Base-by-base conservation (phyloP, 2,113 vertebrate species). In the Psephotus haematonotus region DNA sequence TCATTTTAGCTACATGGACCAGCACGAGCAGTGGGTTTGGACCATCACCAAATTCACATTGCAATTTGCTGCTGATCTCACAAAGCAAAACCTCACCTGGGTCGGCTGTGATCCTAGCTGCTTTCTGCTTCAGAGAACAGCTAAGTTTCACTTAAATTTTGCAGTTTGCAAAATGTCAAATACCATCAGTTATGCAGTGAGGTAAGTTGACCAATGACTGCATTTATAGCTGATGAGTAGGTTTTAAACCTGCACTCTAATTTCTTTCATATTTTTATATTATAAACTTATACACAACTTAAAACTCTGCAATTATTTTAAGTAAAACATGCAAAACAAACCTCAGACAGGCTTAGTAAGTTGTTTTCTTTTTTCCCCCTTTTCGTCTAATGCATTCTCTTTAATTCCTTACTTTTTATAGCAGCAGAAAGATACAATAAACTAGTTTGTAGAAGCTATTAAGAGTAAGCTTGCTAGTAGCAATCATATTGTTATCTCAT, bases 401-500 rank as follows among this genome's bases (percentile, higher is more conserved):
- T 94, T 88, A 95, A 90, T 92, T 93, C 77, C 64, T 75, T 47
- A 60, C 33, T 75, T 88, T 89, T 94, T 96, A 95, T 41, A 60
- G 90, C 69, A 93, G 88, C 80, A 84, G 43, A 95, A 81, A 86
- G 65, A 87, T 78, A 82, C 59, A 84, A 88, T 82, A 96, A 96
- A 92, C n/a, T 12, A 83, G 85, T 92, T 86, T 78, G 85, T 68
- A 86, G 88, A 92, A 92, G 25, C 76, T 72, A 92, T 97, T 93
- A 89, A 52, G 24, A 50, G 17, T 39, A 92, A 70, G 47, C 86
- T 76, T 62, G 62, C 72, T 82, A 64, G 94, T 60, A 88, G 80
- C 80, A 90, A 94, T 86, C 76, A 57, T 95, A 93, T 96, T 95
- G 86, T 86, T 93, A 81, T 31, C 83, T 76, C 93, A 96, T 90